Conservation (phyloP, 1,140 invertebrate genomes). For the Drosophila ficusphila region DNA sequence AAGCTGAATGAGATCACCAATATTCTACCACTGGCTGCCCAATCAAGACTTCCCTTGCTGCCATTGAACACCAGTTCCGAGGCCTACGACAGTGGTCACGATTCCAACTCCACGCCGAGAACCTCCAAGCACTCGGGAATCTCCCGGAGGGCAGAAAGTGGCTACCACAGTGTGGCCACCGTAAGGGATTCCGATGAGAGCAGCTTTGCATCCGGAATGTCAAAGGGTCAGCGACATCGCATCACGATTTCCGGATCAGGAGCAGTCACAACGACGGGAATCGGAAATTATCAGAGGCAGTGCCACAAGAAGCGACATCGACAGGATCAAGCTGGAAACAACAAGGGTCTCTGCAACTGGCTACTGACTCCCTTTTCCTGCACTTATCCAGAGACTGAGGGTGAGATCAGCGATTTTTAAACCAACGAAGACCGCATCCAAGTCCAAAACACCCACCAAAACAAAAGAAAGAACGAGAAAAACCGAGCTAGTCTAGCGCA, state of each 20-base stretch:
- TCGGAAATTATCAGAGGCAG: constrained; percentile 67
- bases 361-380: constrained; percentile 88
- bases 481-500: constrained; percentile 65
- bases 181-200: constrained; percentile 93
- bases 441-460: constrained; percentile 52
- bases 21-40: constrained; percentile 84
- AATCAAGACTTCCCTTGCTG: constrained; percentile 84
- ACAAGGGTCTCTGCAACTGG: constrained; percentile 79
- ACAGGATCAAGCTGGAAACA: constrained; percentile 55
- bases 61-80: constrained; percentile 83
- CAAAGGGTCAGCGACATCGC: constrained; percentile 87
- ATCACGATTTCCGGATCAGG: constrained; percentile 85
- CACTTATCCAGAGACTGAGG: constrained; percentile 89
- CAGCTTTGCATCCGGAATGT: constrained; percentile 92
- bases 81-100: constrained; percentile 92
- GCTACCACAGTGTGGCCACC: constrained; percentile 91
- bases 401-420: constrained; percentile 87
- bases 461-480: no score
- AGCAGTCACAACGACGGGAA: constrained; percentile 24
- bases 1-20: constrained; percentile 80
- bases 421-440: constrained; percentile 5
- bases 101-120: constrained; percentile 89
- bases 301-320: constrained; percentile 71
- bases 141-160: constrained; percentile 91
- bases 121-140: constrained; percentile 91